A percentile compares a stretch with the other conserved stretches of the same genome.
phyloP scores from a whole-genome alignment of 2,113 vertebrate genomes.

The Anguilla rostrata region DNA sequence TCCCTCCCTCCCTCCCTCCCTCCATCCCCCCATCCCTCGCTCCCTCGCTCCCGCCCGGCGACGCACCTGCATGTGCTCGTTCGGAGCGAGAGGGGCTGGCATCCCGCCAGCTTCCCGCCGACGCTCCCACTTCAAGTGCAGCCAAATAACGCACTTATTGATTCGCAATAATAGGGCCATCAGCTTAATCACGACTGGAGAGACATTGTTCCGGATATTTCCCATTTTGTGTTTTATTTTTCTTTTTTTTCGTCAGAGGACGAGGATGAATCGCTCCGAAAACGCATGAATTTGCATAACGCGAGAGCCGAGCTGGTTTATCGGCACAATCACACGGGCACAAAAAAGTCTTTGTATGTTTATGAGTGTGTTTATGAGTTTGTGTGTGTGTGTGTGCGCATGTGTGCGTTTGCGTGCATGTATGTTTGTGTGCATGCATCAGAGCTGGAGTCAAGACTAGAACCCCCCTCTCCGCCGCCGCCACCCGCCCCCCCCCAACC shows the following conservation, averaged over 20 bases:
- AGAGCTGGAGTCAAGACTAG: too few species aligned
- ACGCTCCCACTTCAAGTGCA: constrained; percentile 84
- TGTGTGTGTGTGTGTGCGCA: too few species aligned
- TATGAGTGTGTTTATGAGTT: too few species aligned
- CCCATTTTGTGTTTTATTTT: constrained; percentile 45
- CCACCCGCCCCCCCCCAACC: too few species aligned
- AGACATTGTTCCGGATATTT: constrained; percentile 90
- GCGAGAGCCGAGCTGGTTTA: constrained; percentile 38
- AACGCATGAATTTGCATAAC: constrained; percentile 51
- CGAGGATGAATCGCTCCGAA: constrained; percentile 52
- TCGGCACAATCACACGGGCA: constrained; percentile 23
- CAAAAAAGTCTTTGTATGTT: constrained; percentile 27
- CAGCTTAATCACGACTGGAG: constrained; percentile 97
- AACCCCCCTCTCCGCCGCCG: too few species aligned
- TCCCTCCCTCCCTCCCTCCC: too few species aligned
- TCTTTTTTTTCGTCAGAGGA: constrained; percentile 47
- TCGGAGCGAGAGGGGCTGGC: constrained; percentile 81
- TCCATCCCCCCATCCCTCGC: too few species aligned
- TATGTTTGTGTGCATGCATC: too few species aligned
- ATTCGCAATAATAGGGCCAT: constrained; percentile 99
- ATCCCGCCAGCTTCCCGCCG: constrained; percentile 84
- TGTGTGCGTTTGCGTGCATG: too few species aligned
- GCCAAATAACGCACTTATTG: constrained; percentile 92
- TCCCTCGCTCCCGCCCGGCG: constrained; percentile 57
- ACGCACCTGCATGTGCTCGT: constrained; percentile 94